These are phyloP conservation scores for Tenthredo scrophulariae DNA, from an alignment of 2,888 invertebrate species.

Conservation along the genomic window DNA sequence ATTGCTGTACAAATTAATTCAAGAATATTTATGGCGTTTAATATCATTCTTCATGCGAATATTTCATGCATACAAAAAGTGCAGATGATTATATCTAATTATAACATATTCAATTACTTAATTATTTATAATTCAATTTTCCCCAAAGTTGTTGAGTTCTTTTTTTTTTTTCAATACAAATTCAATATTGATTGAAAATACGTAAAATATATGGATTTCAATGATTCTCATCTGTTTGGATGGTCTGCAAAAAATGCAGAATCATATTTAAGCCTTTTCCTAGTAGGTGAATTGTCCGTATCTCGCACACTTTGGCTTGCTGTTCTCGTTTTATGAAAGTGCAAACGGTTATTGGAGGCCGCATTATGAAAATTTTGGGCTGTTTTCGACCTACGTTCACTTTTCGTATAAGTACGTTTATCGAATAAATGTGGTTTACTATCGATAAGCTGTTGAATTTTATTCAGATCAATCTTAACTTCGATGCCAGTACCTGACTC, in stretches of 20 bases:
- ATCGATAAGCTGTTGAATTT: conserved; percentile 65
- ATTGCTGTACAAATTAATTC: neutral
- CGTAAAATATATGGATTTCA: neutral
- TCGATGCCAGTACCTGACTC: conserved; percentile 52
- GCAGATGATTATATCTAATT: neutral
- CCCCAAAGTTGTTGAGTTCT: neutral
- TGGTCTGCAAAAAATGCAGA: neutral
- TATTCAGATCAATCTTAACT: conserved; percentile 73
- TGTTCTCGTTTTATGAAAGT: neutral
- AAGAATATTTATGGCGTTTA: neutral
- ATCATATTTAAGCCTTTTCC: conserved; percentile 3
- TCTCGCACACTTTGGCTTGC: neutral
- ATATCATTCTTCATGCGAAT: neutral
- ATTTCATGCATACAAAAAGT: neutral
- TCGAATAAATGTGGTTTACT: conserved; percentile 63
- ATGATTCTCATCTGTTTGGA: neutral
- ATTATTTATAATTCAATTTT: neutral
- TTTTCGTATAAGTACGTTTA: conserved; percentile 44
- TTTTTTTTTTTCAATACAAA: neutral
- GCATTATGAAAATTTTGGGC: neutral
- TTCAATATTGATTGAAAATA: neutral
- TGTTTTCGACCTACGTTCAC: neutral
- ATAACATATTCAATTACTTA: neutral
- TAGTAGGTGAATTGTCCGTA: neutral
- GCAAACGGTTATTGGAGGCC: neutral